Conservation (phyloP, 2,888 invertebrate species). For the Drosophila falleni region DNA sequence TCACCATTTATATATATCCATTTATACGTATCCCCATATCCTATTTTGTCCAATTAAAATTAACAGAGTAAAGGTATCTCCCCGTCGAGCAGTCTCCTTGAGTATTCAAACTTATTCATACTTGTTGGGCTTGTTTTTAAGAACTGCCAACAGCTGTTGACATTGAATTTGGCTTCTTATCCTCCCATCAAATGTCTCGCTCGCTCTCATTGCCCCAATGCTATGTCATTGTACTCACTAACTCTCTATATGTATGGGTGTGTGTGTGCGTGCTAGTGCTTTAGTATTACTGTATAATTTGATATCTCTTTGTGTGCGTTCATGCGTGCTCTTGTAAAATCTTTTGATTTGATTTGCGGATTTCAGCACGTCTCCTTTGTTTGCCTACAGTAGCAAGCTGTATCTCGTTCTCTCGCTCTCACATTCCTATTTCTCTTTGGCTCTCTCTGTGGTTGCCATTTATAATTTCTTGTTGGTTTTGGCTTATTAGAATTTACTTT, state of each 20-base stretch:
- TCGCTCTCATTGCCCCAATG: neutral
- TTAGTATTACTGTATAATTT: conserved; percentile 27
- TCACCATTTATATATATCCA: too few relatives aligned
- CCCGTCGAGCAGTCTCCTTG: neutral
- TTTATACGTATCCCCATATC: too few relatives aligned
- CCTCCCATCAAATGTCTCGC: conserved; percentile 9
- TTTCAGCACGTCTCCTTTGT: conserved; percentile 61
- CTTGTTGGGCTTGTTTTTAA: conserved; percentile 45
- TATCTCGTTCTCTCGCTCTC: neutral
- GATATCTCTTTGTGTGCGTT: conserved; percentile 45
- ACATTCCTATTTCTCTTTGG: conserved; percentile 9
- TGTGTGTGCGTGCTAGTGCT: conserved; percentile 25
- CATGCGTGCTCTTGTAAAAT: conserved; percentile 71
- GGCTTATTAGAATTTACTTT: conserved; percentile 73
- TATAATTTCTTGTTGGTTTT: conserved; percentile 72
- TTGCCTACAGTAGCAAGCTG: conserved; percentile 13
- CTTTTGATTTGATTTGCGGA: conserved; percentile 77
- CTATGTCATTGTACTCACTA: conserved; percentile 36
- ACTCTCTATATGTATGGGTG: conserved; percentile 14
- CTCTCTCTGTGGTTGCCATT: conserved; percentile 49
- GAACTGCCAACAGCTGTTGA: conserved; percentile 75
- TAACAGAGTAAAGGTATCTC: neutral
- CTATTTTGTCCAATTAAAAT: neutral
- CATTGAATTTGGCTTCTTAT: conserved; percentile 65
- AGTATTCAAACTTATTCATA: conserved; percentile 7